Conservation (phyloP, 2,888 invertebrate species). For the Dryobota labecula region DNA sequence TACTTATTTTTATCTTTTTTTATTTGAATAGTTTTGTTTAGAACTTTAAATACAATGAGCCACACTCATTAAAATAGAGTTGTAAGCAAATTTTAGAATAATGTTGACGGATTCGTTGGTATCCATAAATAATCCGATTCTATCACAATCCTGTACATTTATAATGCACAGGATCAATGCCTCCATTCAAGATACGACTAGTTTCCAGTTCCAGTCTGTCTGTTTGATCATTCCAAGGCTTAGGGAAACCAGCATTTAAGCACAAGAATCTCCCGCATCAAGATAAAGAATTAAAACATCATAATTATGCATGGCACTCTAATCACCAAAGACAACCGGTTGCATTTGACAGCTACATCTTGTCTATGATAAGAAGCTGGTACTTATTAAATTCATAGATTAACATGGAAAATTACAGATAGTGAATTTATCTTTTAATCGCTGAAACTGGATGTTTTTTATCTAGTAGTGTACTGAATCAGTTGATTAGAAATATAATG, state of each 20-base stretch:
- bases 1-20: no score
- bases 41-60: no score
- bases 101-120: not conserved
- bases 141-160: not conserved
- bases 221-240: slow-evolving; percentile 4
- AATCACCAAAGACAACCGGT: slow-evolving; percentile 29
- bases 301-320: slow-evolving; percentile 27
- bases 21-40: no score
- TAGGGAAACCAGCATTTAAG: slow-evolving; percentile 7
- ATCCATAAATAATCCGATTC: not conserved
- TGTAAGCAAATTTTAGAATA: no score
- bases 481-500: slow-evolving; percentile 19
- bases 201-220: slow-evolving; percentile 4
- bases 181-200: not conserved
- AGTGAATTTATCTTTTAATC: slow-evolving; percentile 32
- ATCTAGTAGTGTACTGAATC: slow-evolving; percentile 22
- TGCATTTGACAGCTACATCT: slow-evolving; percentile 44
- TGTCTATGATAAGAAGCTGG: slow-evolving; percentile 46
- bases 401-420: slow-evolving; percentile 39
- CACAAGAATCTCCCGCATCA: slow-evolving; percentile 3
- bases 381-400: slow-evolving; percentile 40
- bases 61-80: no score
- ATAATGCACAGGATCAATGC: slow-evolving; percentile 13
- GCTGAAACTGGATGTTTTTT: slow-evolving; percentile 18
- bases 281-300: slow-evolving; percentile 30